Percentiles rank a stretch among this genome's conserved stretches.
Evolutionary conservation across 1,140 invertebrate genomes (phyloP).

Genomic region (Caenorhabditis elegans): WBcel235 BX284604.4:3609001-3609500

Average conservation of each 20-base stretch:
- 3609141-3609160: background rate
- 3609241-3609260: too few species aligned
- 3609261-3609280: too few species aligned
- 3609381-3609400: slow-evolving; percentile 52
- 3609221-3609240: too few species aligned
- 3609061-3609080: background rate
- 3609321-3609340: too few species aligned
- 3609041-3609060: too few species aligned
- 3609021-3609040: too few species aligned
- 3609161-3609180: too few species aligned
- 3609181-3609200: too few species aligned
- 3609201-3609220: too few species aligned
- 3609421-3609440: slow-evolving; percentile 47
- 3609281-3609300: too few species aligned
- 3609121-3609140: slow-evolving; percentile 22
- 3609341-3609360: slow-evolving; percentile 45
- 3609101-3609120: slow-evolving; percentile 33
- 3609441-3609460: slow-evolving; percentile 37
- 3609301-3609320: too few species aligned
- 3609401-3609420: slow-evolving; percentile 51
- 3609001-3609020: too few species aligned
- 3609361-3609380: slow-evolving; percentile 45
- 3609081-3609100: slow-evolving; percentile 35
- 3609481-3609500: background rate
- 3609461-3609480: slow-evolving; percentile 55